Base-by-base conservation (phyloP, 1,140 invertebrate genomes). In the Eupristina koningsbergeri region DNA sequence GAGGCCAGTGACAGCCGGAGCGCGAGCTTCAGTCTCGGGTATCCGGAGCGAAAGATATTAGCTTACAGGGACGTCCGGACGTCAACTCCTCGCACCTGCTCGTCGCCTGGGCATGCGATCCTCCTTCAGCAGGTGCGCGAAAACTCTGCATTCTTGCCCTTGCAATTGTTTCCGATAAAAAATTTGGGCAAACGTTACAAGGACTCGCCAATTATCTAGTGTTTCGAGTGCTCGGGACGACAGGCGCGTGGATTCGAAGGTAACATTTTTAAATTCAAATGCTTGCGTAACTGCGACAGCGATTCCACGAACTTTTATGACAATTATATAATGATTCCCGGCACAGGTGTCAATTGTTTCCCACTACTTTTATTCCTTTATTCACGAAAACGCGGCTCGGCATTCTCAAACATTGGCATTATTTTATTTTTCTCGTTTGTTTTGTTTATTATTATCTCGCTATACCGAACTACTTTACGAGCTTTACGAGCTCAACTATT, bases 81-180 rank as follows among this genome's bases (percentile, higher is more conserved):
- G n/a, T n/a, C n/a, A n/a, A n/a, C n/a, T 83, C 41, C 76, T 84
- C 80, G 84, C 85, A 88, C 82, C 85, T 88, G 86, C 85, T 87
- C 63, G 11, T 17, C 31, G n/a, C 36, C 3, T 41, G 58, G 64
- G 50, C 79, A 80, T 47, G 47, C 79, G 79, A 80, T 71, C 22
- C 67, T 31, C 71, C 11, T 11, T 45, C 41, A 7, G 6, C 41
- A 11, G 41, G 41, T 19, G 15, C 26, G 58, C n/a, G 3, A 67
- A 61, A 31, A 11, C 39, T 36, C 8, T 0, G 1, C 15, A 29
- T 36, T 67, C 8, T 64, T 26, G 5, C 7, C 8, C 19, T 41
- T 64, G 63, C 31, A 34, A 64, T 9, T 64, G 63, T 15, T n/a
- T n/a, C 15, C 3, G 63, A 34, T 53, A 17, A 53, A 53, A 17